Evolutionary conservation across 2,888 invertebrate species (phyloP).

Genomic region (Luffia ferchaultella): DNA sequence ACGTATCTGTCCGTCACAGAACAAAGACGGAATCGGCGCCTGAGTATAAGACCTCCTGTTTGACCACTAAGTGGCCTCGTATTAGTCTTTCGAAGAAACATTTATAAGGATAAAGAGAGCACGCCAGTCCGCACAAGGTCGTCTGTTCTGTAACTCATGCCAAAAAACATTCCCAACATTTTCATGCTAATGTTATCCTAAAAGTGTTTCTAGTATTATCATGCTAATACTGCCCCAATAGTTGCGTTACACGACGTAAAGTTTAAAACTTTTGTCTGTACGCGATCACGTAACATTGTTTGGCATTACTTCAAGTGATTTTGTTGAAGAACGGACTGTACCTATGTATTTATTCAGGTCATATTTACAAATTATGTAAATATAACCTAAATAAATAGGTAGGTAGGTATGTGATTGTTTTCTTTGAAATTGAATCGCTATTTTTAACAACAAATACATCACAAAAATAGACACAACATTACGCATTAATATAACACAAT

Average conservation of each 20-base stretch:
- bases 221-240: not conserved
- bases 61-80: constrained; percentile 22
- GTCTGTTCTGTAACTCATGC: constrained; percentile 13
- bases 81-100: constrained; percentile 10
- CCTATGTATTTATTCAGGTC: too few relatives aligned
- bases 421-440: too few relatives aligned
- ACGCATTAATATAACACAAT: too few relatives aligned
- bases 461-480: too few relatives aligned
- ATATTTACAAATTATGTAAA: too few relatives aligned
- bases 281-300: too few relatives aligned
- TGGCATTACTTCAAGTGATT: too few relatives aligned
- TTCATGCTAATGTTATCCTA: not conserved
- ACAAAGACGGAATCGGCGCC: not conserved
- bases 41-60: constrained; percentile 4
- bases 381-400: too few relatives aligned
- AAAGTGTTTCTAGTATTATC: not conserved
- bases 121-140: constrained; percentile 19
- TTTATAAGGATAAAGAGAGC: constrained; percentile 21
- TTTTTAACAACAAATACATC: too few relatives aligned
- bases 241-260: constrained; percentile 5
- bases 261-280: constrained; percentile 2
- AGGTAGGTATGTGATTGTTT: too few relatives aligned
- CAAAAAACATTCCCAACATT: constrained; percentile 5
- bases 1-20: constrained; percentile 8
- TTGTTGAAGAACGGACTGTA: too few relatives aligned